Conservation (phyloP, 1,140 invertebrate genomes). For the Drosophila biarmipes region DNA sequence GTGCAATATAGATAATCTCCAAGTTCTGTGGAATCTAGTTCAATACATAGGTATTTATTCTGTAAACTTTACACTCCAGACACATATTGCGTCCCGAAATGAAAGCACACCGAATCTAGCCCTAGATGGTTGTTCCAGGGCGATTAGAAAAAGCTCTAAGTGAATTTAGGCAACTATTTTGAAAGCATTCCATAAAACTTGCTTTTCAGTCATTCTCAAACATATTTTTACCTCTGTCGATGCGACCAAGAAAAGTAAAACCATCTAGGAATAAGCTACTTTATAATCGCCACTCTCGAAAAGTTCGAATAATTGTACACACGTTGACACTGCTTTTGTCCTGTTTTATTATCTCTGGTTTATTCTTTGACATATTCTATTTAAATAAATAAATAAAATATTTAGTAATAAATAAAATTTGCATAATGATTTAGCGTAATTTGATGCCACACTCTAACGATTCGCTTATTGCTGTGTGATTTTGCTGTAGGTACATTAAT, state of each 20-base stretch:
- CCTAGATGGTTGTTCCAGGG: slow-evolving; percentile 5
- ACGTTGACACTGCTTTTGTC: slow-evolving; percentile 59
- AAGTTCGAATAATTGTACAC: slow-evolving; percentile 45
- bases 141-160: slow-evolving; percentile 1
- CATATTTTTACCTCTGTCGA: neutral
- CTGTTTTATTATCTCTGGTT: slow-evolving; percentile 79
- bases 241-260: neutral
- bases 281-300: slow-evolving; percentile 6
- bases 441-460: slow-evolving; percentile 57
- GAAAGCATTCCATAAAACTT: slow-evolving; percentile 2
- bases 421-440: slow-evolving; percentile 65
- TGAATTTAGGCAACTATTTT: neutral
- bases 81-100: slow-evolving; percentile 53
- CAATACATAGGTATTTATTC: slow-evolving; percentile 44
- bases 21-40: slow-evolving; percentile 55
- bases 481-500: slow-evolving; percentile 50
- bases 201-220: neutral
- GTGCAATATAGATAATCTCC: slow-evolving; percentile 46
- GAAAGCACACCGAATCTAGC: slow-evolving; percentile 21
- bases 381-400: slow-evolving; percentile 84
- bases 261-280: slow-evolving; percentile 5
- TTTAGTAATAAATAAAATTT: slow-evolving; percentile 80
- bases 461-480: slow-evolving; percentile 35
- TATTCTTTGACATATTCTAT: slow-evolving; percentile 82
- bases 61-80: slow-evolving; percentile 33